Evolutionary conservation across 2,113 vertebrate genomes (phyloP), one percentile per base, ranked within the genome.

Genomic region (Nipponia nippon): DNA sequence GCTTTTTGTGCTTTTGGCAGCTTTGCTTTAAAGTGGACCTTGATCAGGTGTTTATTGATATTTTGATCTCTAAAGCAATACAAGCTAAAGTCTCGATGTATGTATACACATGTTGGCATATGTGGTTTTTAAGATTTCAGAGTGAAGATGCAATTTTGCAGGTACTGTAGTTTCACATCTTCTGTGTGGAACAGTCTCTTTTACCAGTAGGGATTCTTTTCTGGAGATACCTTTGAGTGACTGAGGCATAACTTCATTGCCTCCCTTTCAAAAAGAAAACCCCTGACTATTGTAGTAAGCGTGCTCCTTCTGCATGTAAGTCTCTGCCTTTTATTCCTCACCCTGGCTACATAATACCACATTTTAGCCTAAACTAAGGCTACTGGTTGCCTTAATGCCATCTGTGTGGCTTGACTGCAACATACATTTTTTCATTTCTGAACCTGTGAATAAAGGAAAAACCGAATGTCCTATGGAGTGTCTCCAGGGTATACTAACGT

Each of bases 281-380:
- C 47, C 55, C 12, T 42, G 42, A 11, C n/a, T 32, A 1, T 32
- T 49, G 16, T 17, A n/a, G n/a, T 29, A 47, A 49, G 49, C 16
- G n/a, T 56, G 30, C 21, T 78, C 11, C 49, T 56, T 47, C 27
- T n/a, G 20, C 13, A 3, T 59, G 65, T 34, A 16, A 56, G 11
- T 47, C n/a, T 70, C n/a, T 83, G 32, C 71, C 55, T 52, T 30
- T 27, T 16, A 6, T 46, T 73, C 29, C 79, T 61, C 56, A n/a
- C 29, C 27, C 5, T 0, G 2, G 40, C 23, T 77, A 18, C 21
- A 4, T 7, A 61, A 29, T 49, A 26, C 26, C 30, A 16, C 46
- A 21, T 49, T 53, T 29, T 36, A 55, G 58, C 14, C 30, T 53
- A 32, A 42, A 21, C 22, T 62, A 23, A 42, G 46, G 30, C 58